Conservation (phyloP, 2,113 vertebrate genomes). For the Dinomys branickii region DNA sequence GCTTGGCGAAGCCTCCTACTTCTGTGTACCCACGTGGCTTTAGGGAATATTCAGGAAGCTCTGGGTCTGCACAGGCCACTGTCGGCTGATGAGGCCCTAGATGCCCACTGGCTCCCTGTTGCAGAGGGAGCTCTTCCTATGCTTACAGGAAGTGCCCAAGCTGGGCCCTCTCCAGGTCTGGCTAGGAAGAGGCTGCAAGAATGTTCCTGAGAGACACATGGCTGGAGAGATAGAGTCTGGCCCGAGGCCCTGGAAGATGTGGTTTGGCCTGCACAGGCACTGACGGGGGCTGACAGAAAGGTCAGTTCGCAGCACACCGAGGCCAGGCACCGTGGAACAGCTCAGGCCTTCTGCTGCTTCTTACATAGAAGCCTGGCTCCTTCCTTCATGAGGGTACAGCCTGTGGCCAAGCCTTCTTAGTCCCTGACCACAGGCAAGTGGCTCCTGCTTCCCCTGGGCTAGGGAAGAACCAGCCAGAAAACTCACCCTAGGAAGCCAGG, state of each 20-base stretch:
- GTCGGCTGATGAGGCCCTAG: background rate
- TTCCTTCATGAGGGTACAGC: background rate
- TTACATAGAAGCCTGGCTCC: background rate
- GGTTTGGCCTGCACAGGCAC: background rate
- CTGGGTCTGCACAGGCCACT: background rate
- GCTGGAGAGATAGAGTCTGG: background rate
- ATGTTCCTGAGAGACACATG: background rate
- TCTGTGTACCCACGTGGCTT: background rate
- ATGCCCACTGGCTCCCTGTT: background rate
- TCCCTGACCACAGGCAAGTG: background rate
- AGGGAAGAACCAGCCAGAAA: background rate
- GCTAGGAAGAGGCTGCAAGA: background rate
- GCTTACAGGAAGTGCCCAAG: background rate
- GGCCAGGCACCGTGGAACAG: background rate
- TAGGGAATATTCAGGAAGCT: background rate
- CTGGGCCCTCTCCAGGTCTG: background rate
- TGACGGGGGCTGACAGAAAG: background rate
- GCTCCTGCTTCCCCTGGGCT: background rate
- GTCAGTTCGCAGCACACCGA: fast-evolving
- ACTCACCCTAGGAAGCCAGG: background rate
- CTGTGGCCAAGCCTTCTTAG: background rate
- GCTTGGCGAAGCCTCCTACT: background rate
- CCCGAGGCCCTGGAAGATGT: background rate
- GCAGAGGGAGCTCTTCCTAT: background rate
- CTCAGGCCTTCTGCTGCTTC: background rate